Base-by-base conservation (phyloP, 2,888 invertebrate species). In the Drosophila rellima region DNA sequence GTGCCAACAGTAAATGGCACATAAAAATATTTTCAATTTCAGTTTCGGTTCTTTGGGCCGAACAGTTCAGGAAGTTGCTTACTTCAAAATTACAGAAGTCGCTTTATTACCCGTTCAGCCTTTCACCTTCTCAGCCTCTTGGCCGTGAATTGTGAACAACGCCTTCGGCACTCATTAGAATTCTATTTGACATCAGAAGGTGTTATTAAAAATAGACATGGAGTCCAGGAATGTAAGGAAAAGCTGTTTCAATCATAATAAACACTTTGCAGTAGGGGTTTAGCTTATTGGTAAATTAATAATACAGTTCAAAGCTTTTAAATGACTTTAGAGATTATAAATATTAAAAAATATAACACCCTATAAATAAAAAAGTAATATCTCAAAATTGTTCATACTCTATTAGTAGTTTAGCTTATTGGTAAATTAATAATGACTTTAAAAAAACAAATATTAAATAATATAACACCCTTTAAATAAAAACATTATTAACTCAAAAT, bases 11-110 rank as follows among this genome's bases (percentile, higher is more conserved):
- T 42, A 76, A 73, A 69, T 73, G 62, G 57, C 57, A 70, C 77
- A 77, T 77, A 70, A 76, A 77, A 77, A 77, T 77, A 77, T 77
- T 77, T 76, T 77, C 77, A 77, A 77, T 77, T 77, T 77, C 37
- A 48, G 66, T 55, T 59, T 44, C 42, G 39, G 39, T 42, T 69
- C 66, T 48, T 65, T 26, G 5, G 52, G 63, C 45, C 26, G 7
- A 72, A 39, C 39, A 59, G 54, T 65, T 75, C 51, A 72, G 54
- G 50, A 63, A 75, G 72, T 75, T 35, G 40, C 59, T 59, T 47
- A 40, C 51, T n/a, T 29, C 35, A 60, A 67, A 39, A 50, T 61
- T 54, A 56, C 74, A 60, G 57, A 71, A 71, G 60, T 61, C 68
- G 8, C 48, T 71, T 75, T 64, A 71, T 50, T 68, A 13, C 71